Conservation (phyloP, 2,113 vertebrate genomes). For the Dicerorhinus sumatrensis region DNA sequence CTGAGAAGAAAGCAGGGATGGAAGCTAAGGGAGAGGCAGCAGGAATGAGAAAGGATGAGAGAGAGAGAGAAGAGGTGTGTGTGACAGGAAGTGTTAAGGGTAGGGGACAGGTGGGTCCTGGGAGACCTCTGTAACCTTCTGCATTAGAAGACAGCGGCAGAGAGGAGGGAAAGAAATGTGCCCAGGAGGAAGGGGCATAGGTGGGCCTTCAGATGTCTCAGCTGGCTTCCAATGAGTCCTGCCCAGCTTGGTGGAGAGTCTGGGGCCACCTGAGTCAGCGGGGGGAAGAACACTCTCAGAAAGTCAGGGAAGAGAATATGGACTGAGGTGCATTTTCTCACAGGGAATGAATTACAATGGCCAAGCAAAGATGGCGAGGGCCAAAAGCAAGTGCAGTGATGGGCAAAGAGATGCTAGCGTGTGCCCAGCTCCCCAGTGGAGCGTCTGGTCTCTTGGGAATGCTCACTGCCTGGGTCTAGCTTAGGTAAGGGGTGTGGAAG, state of each 20-base stretch:
- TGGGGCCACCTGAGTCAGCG: neutral
- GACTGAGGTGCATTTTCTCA: neutral
- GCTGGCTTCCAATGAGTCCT: neutral
- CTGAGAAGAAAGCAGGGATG: neutral
- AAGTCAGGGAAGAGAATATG: neutral
- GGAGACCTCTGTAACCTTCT: neutral
- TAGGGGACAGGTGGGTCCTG: neutral
- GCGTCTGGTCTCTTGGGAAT: neutral
- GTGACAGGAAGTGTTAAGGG: rapidly evolving
- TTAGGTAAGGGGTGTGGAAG: neutral
- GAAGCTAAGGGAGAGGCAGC: neutral
- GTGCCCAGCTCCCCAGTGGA: neutral
- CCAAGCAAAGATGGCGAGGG: neutral
- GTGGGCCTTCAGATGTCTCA: neutral
- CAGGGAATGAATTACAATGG: neutral
- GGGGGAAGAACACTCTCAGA: neutral
- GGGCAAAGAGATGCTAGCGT: neutral
- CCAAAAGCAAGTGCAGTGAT: neutral
- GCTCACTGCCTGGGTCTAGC: neutral
- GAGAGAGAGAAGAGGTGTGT: neutral
- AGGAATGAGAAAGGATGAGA: neutral
- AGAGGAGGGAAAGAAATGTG: neutral
- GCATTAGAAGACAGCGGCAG: neutral
- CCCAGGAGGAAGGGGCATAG: neutral
- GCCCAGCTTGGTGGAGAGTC: too few species aligned